Base-by-base conservation (phyloP, 2,888 invertebrate species). In the Eurytoma californica region DNA sequence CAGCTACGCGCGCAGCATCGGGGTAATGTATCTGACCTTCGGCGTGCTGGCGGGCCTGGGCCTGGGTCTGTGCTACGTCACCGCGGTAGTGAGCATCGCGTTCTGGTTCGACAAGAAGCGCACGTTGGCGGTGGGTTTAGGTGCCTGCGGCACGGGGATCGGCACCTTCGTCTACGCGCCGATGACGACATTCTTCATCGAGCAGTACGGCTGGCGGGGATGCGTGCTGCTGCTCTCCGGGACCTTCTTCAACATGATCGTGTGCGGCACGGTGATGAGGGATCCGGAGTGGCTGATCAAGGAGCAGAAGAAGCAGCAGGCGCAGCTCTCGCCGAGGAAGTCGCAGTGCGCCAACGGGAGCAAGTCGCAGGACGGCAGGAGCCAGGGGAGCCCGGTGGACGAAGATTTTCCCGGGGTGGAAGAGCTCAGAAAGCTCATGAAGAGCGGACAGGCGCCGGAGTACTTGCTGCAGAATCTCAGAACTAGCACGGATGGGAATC, bases 31-130 rank as follows among this genome's bases (percentile, higher is more conserved):
- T 92, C 87, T 97, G 72, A 97, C 96, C 0, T 97, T 97, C 88
- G 97, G 97, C 51, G 93, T 97, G 0, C 93, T 97, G 49, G 94
- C 96, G 69, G 97, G 97, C 0, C 89, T 97, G 79, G 97, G 97
- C 0, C 91, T 97, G 82, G 96, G 97, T 7, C 90, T 96, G 69
- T 95, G 95, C 72, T 97, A 97, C 88, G 97, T 97, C 14, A 96
- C 97, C 2, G 97, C 97, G 7, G 97, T 97, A 5, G 97, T 97
- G 5, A 95, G 96, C 74, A 96, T 97, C 79, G 97, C 97, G 9
- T 97, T 96, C 88, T 97, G 97, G 95, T 97, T 97, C 90, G 97
- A 97, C 85, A 95, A 95, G 89, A 95, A 95, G 86, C 92, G 97
- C 55, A 95, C 95, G 65, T 92, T 97, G 82, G 97, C 97, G 4